Evolutionary conservation across 2,888 invertebrate species (phyloP).

Genomic region (Ferrisia virgata): DNA sequence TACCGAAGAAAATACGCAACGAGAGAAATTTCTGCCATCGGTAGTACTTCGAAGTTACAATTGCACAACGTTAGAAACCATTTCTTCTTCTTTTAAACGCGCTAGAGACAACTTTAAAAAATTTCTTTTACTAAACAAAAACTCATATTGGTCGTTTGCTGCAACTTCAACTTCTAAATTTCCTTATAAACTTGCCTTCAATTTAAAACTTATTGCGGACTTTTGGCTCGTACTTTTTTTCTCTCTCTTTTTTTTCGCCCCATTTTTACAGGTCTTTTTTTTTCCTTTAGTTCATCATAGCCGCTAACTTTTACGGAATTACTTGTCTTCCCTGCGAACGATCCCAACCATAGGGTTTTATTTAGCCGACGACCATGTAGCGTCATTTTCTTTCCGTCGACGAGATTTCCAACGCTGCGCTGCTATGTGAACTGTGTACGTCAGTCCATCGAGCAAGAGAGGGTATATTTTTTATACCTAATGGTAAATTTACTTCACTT

Average conservation of each 20-base stretch:
- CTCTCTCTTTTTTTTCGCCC: background rate
- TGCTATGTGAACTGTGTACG: background rate
- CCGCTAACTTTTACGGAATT: background rate
- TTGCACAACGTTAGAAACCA: background rate
- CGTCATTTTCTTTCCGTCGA: background rate
- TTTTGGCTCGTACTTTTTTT: background rate
- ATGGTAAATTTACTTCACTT: background rate
- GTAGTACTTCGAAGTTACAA: too few species aligned
- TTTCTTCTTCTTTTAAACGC: background rate
- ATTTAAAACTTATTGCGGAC: slow-evolving; percentile 20
- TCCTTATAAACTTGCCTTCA: background rate
- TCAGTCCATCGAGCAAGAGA: background rate
- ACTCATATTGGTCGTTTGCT: slow-evolving; percentile 3
- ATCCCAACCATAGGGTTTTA: background rate
- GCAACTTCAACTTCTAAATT: background rate
- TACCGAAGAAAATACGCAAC: background rate
- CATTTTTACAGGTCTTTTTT: background rate
- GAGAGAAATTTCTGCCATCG: background rate
- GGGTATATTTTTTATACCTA: background rate
- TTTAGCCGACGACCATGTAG: background rate
- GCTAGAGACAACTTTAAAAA: background rate
- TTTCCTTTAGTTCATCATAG: background rate
- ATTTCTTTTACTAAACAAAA: background rate
- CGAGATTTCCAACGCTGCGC: background rate
- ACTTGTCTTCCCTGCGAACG: background rate